phyloP scores from a whole-genome alignment of 2,797 vertebrate species.

The Dipus sagitta region DNA sequence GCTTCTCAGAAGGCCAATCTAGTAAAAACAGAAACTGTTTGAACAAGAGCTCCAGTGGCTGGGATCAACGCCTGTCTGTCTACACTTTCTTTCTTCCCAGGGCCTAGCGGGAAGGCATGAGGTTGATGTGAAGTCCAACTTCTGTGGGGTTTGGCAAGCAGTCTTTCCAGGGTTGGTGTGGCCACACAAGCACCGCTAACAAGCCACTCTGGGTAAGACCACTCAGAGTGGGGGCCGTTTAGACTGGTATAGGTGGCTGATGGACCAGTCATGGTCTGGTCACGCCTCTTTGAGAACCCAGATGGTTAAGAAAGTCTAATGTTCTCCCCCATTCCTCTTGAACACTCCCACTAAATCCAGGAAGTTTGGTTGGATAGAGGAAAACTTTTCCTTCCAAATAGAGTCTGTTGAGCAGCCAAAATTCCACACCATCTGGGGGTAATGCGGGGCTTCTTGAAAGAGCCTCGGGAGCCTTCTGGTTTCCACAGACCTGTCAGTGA shows the following conservation, averaged over 20 bases:
- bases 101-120: conserved; percentile 8
- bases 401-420: conserved; percentile 40
- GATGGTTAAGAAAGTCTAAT: background rate
- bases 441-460: background rate
- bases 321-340: background rate
- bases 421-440: background rate
- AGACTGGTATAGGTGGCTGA: background rate
- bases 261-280: background rate
- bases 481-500: conserved; percentile 32
- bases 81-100: conserved; percentile 2
- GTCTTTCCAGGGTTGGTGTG: background rate
- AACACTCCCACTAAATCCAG: background rate
- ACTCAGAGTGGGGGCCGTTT: background rate
- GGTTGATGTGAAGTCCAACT: background rate
- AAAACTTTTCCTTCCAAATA: conserved; percentile 17
- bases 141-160: conserved; percentile 49
- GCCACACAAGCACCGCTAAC: conserved; percentile 31
- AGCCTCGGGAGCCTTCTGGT: background rate
- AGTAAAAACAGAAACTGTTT: background rate
- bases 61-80: background rate
- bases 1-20: conserved; percentile 10
- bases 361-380: background rate
- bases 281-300: background rate
- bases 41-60: background rate
- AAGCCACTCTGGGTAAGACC: conserved; percentile 27